Evolutionary conservation across 2,113 vertebrate species (phyloP), one percentile per base, ranked within the genome.

Genomic region (Colistium nudipinnis): DNA sequence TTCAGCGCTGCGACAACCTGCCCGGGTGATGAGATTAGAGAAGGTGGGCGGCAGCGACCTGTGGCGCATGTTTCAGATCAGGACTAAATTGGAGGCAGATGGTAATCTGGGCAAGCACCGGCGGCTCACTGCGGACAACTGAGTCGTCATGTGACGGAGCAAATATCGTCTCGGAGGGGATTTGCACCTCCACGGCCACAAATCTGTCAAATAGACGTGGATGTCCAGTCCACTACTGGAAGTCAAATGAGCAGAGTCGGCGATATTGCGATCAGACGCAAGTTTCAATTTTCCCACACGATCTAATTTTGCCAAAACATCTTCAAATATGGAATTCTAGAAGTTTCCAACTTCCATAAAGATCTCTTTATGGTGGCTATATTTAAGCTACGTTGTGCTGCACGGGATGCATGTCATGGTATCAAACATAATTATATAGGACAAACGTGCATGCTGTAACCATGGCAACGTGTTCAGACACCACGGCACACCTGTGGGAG

Each of bases 391-490:
- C 45, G 45, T 51, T 80, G 55, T 70, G 62, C 70, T 69, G 78
- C 74, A 31, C 24, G 63, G 28, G 44, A 87, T 60, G 51, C 44
- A 54, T 72, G 72, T 81, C 70, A 71, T 55, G 76, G 62, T 80
- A 80, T 80, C 77, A 66, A 35, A 45, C 74, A 66, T 87, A 87
- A 90, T 90, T 87, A 87, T 69, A 80, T 36, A 78, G 74, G 71
- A 60, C 70, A 79, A 61, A 69, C 71, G 81, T 61, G 70, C 82
- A 80, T 85, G 68, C 66, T 43, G 84, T 86, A 87, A 85, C 90
- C 83, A 90, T 90, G 78, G 87, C 62, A 89, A 89, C 88, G 54
- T 45, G 22, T 67, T 71, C 76, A 60, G 62, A 71, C 83, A 82
- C 74, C 64, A 62, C 17, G 64, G 83, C 65, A 86, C 85, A 90